Evolutionary conservation across 2,888 invertebrate genomes (phyloP).

Genomic region (Urechis unicinctus): DNA sequence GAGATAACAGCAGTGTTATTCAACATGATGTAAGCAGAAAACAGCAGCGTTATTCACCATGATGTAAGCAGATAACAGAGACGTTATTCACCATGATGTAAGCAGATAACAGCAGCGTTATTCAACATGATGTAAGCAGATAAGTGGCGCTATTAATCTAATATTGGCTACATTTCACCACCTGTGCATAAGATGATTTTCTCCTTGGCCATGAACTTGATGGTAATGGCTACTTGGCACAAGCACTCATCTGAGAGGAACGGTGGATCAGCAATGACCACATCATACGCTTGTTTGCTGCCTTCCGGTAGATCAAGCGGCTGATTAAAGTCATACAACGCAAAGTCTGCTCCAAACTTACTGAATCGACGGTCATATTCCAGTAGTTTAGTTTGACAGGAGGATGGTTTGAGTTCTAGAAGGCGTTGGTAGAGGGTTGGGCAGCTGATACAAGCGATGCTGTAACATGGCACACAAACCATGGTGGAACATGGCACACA

Average conservation of each 20-base stretch:
- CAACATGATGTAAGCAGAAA: too few relatives aligned
- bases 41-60: too few relatives aligned
- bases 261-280: constrained; percentile 90
- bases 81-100: too few relatives aligned
- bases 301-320: constrained; percentile 66
- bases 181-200: constrained; percentile 82
- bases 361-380: constrained; percentile 83
- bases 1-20: too few relatives aligned
- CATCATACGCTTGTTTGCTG: constrained; percentile 61
- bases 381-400: constrained; percentile 50
- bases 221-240: constrained; percentile 71
- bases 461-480: constrained; percentile 25
- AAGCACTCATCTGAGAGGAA: constrained; percentile 90
- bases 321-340: constrained; percentile 79
- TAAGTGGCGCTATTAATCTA: too few relatives aligned
- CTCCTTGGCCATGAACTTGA: constrained; percentile 66
- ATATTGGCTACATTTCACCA: too few relatives aligned
- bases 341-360: constrained; percentile 67
- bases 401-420: constrained; percentile 27
- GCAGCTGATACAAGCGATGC: constrained; percentile 78
- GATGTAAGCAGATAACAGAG: too few relatives aligned
- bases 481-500: background rate
- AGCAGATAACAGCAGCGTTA: too few relatives aligned
- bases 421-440: constrained; percentile 71
- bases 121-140: too few relatives aligned